phyloP scores from a whole-genome alignment of 2,797 vertebrate genomes.

The Vipera ursinii region DNA sequence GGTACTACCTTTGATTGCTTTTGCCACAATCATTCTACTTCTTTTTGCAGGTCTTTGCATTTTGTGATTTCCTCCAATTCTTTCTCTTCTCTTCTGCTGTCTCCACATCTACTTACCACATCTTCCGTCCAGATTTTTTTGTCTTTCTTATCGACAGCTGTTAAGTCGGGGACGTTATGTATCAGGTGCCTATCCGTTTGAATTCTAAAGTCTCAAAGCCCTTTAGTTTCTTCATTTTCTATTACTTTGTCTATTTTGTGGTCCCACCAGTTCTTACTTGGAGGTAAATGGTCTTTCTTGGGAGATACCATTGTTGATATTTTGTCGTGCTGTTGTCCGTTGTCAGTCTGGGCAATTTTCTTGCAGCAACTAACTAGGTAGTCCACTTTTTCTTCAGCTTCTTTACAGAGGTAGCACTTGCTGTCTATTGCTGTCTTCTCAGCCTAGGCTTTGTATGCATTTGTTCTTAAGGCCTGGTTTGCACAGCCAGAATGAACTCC shows the following conservation, averaged over 20 bases:
- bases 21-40: background rate
- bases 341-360: no score
- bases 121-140: background rate
- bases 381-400: no score
- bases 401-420: no score
- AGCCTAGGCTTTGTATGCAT: no score
- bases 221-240: background rate
- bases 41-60: background rate
- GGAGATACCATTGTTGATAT: no score
- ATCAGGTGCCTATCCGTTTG: background rate
- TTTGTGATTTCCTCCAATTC: background rate
- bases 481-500: no score
- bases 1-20: background rate
- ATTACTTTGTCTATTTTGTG: background rate
- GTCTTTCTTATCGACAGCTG: background rate
- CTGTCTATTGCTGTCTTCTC: no score
- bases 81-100: background rate
- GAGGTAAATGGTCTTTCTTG: no score
- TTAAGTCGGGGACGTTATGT: background rate
- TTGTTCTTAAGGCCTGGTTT: no score
- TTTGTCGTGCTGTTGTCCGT: no score
- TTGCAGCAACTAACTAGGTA: no score
- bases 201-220: background rate
- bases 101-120: background rate
- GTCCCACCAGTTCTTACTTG: background rate